These are phyloP conservation scores for Picathartes gymnocephalus DNA, from an alignment of 2,113 vertebrate genomes.

Conservation along the genomic window DNA sequence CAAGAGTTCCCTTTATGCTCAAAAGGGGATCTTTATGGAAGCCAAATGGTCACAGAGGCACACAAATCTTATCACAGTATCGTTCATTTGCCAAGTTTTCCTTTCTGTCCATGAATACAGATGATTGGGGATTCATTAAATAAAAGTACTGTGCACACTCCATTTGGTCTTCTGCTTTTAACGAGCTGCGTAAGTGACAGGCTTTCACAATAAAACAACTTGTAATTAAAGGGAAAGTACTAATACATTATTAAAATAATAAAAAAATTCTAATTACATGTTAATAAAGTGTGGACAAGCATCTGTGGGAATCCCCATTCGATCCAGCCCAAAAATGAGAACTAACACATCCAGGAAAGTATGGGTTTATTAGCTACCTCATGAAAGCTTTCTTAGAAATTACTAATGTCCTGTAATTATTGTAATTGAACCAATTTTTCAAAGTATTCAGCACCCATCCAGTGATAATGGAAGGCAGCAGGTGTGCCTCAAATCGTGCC, in stretches of 20 bases:
- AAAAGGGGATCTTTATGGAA: conserved; percentile 3
- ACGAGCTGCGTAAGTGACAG: not conserved
- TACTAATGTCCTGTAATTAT: conserved; percentile 19
- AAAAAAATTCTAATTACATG: not conserved
- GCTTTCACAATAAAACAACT: not conserved
- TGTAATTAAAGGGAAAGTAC: not conserved
- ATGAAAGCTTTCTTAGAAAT: conserved; percentile 18
- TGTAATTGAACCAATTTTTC: not conserved
- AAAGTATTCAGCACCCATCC: not conserved
- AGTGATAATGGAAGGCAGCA: not conserved
- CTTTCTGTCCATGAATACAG: conserved; percentile 8
- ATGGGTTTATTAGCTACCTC: not conserved
- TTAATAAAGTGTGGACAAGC: conserved; percentile 8
- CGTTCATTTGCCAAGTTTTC: not conserved
- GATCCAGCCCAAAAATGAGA: not conserved
- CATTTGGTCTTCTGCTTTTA: not conserved
- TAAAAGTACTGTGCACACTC: not conserved
- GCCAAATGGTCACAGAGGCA: conserved; percentile 8
- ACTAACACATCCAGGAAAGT: not conserved
- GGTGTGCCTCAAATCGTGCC: not conserved
- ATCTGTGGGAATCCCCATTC: not conserved
- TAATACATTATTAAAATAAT: not conserved
- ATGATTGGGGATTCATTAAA: conserved; percentile 14
- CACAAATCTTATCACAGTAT: conserved; percentile 10
- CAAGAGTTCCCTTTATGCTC: conserved; percentile 28